A percentile compares a stretch with the other conserved stretches of the same genome.
These are phyloP conservation scores for Dolichotis patagonum DNA, from an alignment of 2,113 vertebrate genomes.

Conservation along the genomic window DNA sequence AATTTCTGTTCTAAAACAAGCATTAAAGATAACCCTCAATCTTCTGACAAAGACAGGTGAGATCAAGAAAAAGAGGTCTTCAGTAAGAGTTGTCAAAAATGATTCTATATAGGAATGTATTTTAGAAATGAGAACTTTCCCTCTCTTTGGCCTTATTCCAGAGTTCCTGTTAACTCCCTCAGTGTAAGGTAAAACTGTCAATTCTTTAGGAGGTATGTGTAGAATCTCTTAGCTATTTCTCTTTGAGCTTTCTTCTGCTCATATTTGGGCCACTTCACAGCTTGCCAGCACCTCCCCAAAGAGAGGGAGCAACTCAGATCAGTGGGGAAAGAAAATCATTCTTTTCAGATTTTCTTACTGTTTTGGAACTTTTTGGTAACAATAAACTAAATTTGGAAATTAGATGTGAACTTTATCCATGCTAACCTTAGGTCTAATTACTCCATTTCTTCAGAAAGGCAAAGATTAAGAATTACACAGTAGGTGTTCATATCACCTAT, in stretches of 20 bases:
- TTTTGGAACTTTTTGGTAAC: constrained; percentile 52
- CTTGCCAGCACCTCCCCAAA: constrained; percentile 65
- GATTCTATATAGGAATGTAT: constrained; percentile 37
- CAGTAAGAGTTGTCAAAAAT: constrained; percentile 39
- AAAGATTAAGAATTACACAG: background rate
- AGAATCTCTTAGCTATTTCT: constrained; percentile 19
- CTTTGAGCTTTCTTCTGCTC: constrained; percentile 40
- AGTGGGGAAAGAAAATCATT: constrained; percentile 18
- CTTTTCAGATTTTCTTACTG: constrained; percentile 55
- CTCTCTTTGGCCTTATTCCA: constrained; percentile 42
- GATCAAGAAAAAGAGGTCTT: constrained; percentile 32
- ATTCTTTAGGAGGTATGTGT: constrained; percentile 26
- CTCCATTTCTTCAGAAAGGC: constrained; percentile 13
- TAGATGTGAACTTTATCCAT: background rate
- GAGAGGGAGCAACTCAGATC: constrained; percentile 50
- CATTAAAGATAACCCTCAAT: constrained; percentile 12
- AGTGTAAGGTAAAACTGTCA: background rate
- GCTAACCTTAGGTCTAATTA: background rate
- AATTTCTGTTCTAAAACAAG: constrained; percentile 36
- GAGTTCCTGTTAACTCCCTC: constrained; percentile 45
- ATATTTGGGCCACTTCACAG: constrained; percentile 75
- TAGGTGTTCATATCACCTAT: background rate
- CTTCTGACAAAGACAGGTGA: constrained; percentile 33
- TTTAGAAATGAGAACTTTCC: constrained; percentile 53
- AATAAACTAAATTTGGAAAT: constrained; percentile 10